Base-by-base conservation (phyloP, 1,140 invertebrate genomes). In the Leptestheria dahalacensis region DNA sequence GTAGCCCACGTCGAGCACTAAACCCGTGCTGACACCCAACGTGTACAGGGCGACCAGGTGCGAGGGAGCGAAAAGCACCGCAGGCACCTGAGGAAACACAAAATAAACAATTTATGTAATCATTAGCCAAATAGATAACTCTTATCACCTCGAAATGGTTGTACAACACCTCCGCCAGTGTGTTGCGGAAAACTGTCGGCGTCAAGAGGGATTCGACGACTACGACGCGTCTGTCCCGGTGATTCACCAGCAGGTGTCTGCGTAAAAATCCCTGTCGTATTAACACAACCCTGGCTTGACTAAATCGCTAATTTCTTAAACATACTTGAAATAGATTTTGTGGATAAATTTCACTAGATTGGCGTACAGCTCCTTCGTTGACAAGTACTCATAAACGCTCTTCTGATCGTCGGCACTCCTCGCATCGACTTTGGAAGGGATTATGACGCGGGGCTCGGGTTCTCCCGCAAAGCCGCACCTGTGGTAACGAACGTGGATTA, bases 391-490 rank as follows among this genome's bases (percentile, higher is more conserved):
- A 67, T 81, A 80, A n/a, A 95, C 73, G 61, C 78, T 78, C 66
- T 81, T 76, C 6, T 77, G 69, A 65, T 78, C 70, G 55, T 81
- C 79, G 26, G 78, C 80, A 64, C 78, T 78, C 9, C 81, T 71
- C 1, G 23, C 29, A 66, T 82, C 81, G 4, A 90, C 78, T 71
- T 86, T 78, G 1, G 88, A 84, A 53, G 79, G 82, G 62, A 96
- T 82, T 52, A 97, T 94, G 67, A 85, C 87, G 61, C 91, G 75
- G 33, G 93, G 93, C 28, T 82, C 80, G 54, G 80, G 77, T 74
- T 97, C 92, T 24, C 87, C 87, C 51, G 85, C 86, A 74, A 94
- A 91, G 49, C 93, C 93, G 75, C 89, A 88, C 71, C 91, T 96
- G 60, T 47, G 72, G 70, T 47, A 63, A 63, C 60, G 6, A 48